Conservation (phyloP, 2,888 invertebrate genomes). For the Eudasyphora cyanicolor region DNA sequence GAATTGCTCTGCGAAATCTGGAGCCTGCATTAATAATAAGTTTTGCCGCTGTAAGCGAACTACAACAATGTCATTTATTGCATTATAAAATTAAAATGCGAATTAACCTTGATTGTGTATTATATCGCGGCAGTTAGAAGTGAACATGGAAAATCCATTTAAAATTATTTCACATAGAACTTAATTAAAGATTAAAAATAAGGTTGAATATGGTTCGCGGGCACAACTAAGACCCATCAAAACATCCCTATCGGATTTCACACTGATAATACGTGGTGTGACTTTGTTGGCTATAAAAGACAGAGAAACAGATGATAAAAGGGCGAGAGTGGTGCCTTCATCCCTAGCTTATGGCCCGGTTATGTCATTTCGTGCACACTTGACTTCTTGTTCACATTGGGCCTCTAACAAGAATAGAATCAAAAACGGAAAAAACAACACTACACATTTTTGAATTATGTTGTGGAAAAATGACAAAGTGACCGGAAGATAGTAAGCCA, state of each 20-base stretch:
- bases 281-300: background rate
- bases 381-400: background rate
- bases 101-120: too few relatives aligned
- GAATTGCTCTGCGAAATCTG: too few relatives aligned
- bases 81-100: too few relatives aligned
- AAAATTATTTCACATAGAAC: too few relatives aligned
- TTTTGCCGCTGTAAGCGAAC: too few relatives aligned
- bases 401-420: background rate
- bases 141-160: too few relatives aligned
- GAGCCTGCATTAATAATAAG: too few relatives aligned
- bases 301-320: background rate
- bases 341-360: constrained; percentile 7
- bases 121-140: too few relatives aligned
- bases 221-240: too few relatives aligned
- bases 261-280: background rate
- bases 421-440: background rate
- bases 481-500: constrained; percentile 74
- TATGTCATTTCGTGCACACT: constrained; percentile 8
- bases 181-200: background rate
- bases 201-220: background rate
- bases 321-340: background rate
- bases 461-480: constrained; percentile 76
- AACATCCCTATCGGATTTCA: background rate
- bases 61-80: too few relatives aligned
- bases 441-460: constrained; percentile 70